These are phyloP conservation scores for Pollimyrus isidori DNA, from an alignment of 2,113 vertebrate species.

Conservation along the genomic window DNA sequence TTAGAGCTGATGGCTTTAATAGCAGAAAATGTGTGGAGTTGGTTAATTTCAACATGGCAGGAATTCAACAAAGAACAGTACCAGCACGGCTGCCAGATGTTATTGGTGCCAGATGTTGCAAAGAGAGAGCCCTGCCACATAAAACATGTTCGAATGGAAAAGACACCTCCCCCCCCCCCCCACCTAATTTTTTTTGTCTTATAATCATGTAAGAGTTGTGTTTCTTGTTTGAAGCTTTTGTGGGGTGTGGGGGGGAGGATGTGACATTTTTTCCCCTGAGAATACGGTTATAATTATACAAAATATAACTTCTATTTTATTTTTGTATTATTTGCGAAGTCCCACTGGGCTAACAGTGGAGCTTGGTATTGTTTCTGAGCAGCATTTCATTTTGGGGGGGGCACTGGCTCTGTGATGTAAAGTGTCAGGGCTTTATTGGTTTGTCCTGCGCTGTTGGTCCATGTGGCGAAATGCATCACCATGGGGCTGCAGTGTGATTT, in stretches of 20 bases:
- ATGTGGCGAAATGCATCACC: background rate
- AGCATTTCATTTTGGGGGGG: background rate
- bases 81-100: slow-evolving; percentile 61
- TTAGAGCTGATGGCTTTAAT: slow-evolving; percentile 49
- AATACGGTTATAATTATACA: slow-evolving; percentile 55
- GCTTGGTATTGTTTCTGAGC: background rate
- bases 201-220: slow-evolving; percentile 40
- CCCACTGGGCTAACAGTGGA: slow-evolving; percentile 7
- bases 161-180: slow-evolving; percentile 35
- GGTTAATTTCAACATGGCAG: slow-evolving; percentile 77
- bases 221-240: slow-evolving; percentile 52
- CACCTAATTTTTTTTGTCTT: slow-evolving; percentile 25
- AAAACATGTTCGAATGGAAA: slow-evolving; percentile 75
- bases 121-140: slow-evolving; percentile 63
- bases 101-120: slow-evolving; percentile 87
- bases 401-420: background rate
- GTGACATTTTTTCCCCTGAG: slow-evolving; percentile 17
- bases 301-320: slow-evolving; percentile 40
- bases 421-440: background rate
- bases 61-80: slow-evolving; percentile 74
- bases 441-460: background rate
- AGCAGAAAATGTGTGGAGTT: slow-evolving; percentile 66
- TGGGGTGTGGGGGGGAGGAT: slow-evolving; percentile 22
- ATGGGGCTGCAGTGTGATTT: background rate
- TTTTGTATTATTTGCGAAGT: slow-evolving; percentile 24